phyloP scores from a whole-genome alignment of 37 sponge, comb jelly and placozoan genomes.

The Bolinopsis microptera region DNA sequence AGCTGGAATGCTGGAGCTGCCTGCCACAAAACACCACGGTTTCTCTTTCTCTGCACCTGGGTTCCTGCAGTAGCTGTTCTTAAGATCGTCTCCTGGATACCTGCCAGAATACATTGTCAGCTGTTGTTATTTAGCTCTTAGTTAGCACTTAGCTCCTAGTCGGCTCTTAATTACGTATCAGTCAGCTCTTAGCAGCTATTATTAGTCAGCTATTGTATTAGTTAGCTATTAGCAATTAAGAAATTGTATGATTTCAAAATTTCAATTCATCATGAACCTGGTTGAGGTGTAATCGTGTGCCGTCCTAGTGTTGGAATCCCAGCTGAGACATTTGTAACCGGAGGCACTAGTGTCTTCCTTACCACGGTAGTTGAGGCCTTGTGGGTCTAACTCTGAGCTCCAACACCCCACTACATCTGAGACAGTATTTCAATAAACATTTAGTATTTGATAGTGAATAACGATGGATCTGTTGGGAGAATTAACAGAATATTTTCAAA shows the following conservation, averaged over 20 bases:
- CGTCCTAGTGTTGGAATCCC: neutral
- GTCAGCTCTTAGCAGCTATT: too few relatives aligned
- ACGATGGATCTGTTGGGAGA: too few relatives aligned
- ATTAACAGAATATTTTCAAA: too few relatives aligned
- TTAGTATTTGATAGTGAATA: neutral
- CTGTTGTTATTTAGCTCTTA: too few relatives aligned
- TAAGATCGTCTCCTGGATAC: neutral
- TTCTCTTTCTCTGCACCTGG: neutral
- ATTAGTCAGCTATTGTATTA: too few relatives aligned
- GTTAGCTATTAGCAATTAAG: too few relatives aligned
- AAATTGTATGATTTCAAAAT: too few relatives aligned
- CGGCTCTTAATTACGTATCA: too few relatives aligned
- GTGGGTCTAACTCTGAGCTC: neutral
- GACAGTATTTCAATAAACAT: neutral
- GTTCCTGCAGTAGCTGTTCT: neutral
- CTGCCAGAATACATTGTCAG: too few relatives aligned
- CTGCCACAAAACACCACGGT: slow-evolving; percentile 13
- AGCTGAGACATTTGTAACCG: neutral
- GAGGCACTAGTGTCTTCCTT: neutral
- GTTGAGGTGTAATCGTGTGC: neutral
- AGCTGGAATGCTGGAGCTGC: neutral
- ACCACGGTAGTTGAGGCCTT: neutral
- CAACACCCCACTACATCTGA: neutral
- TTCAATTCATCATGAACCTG: too few relatives aligned
- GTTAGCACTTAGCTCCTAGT: too few relatives aligned